phyloP scores from a whole-genome alignment of 2,113 vertebrate species.

The Pungitius pungitius region DNA sequence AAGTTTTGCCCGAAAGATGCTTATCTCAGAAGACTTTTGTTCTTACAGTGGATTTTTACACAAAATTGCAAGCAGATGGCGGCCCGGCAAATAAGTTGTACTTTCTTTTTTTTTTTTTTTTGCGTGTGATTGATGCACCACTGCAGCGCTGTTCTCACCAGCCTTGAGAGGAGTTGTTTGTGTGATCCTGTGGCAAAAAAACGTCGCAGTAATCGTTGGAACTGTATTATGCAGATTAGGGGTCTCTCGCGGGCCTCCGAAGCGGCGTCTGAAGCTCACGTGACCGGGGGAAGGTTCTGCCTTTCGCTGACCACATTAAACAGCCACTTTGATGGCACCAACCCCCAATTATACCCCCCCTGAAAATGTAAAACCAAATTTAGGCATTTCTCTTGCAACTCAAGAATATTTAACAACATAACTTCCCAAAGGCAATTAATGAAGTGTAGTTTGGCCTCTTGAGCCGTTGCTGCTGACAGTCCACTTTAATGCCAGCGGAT shows the following conservation, averaged over 20 bases:
- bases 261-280: background rate
- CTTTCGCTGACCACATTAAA: background rate
- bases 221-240: conserved; percentile 20
- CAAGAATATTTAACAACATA: conserved; percentile 1
- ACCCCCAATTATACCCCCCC: background rate
- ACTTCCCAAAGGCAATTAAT: background rate
- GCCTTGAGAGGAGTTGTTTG: conserved; percentile 30
- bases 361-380: background rate
- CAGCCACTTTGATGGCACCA: background rate
- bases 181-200: conserved; percentile 17
- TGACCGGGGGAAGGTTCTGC: background rate
- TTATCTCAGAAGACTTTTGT: conserved; percentile 66
- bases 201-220: conserved; percentile 17
- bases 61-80: conserved; percentile 72
- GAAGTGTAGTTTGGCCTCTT: background rate
- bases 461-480: background rate
- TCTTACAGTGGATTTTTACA: conserved; percentile 46
- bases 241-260: conserved; percentile 16
- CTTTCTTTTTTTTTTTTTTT: conserved; percentile 7
- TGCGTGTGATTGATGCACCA: conserved; percentile 38
- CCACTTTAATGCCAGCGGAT: background rate
- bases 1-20: conserved; percentile 59
- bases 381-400: no score
- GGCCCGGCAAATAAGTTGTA: conserved; percentile 14
- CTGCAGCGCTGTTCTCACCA: conserved; percentile 32